Percentiles rank a stretch among this genome's conserved stretches.
phyloP scores from a whole-genome alignment of 2,888 invertebrate genomes.

The Brassicogethes aeneus region DNA sequence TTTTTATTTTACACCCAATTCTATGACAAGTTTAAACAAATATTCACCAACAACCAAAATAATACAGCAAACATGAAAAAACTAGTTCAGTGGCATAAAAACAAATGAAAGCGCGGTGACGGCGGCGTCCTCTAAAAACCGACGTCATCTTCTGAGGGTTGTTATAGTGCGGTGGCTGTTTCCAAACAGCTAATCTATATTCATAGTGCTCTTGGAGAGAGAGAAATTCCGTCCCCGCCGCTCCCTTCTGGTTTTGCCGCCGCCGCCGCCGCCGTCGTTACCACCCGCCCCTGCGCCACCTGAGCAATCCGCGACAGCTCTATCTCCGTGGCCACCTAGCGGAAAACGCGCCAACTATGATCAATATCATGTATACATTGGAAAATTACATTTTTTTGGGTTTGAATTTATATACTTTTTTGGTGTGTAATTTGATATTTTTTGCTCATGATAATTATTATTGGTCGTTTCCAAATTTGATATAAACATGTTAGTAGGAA shows the following conservation, averaged over 20 bases:
- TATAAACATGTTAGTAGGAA: too few relatives aligned
- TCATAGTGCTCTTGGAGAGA: constrained; percentile 13
- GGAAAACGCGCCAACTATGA: constrained; percentile 14
- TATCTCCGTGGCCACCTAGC: constrained; percentile 32
- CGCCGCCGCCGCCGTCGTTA: constrained; percentile 24
- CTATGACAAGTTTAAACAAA: too few relatives aligned
- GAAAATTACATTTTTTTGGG: background rate
- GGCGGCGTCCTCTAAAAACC: too few relatives aligned
- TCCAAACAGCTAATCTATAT: constrained; percentile 44
- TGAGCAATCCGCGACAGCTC: constrained; percentile 37
- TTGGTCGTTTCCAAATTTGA: background rate
- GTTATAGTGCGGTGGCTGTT: constrained; percentile 17
- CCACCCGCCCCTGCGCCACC: constrained; percentile 23
- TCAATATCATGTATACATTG: background rate
- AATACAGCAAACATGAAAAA: too few relatives aligned
- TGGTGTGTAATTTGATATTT: too few relatives aligned
- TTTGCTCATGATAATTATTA: constrained; percentile 4
- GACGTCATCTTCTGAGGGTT: too few relatives aligned
- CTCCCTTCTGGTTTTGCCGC: constrained; percentile 34
- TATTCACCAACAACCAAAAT: too few relatives aligned
- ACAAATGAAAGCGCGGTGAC: too few relatives aligned
- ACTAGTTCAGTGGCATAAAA: too few relatives aligned
- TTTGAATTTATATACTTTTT: too few relatives aligned
- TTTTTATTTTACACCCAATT: too few relatives aligned
- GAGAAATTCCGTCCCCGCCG: constrained; percentile 17